Evolutionary conservation across 2,113 vertebrate genomes (phyloP).

Genomic region (Thymallus thymallus): DNA sequence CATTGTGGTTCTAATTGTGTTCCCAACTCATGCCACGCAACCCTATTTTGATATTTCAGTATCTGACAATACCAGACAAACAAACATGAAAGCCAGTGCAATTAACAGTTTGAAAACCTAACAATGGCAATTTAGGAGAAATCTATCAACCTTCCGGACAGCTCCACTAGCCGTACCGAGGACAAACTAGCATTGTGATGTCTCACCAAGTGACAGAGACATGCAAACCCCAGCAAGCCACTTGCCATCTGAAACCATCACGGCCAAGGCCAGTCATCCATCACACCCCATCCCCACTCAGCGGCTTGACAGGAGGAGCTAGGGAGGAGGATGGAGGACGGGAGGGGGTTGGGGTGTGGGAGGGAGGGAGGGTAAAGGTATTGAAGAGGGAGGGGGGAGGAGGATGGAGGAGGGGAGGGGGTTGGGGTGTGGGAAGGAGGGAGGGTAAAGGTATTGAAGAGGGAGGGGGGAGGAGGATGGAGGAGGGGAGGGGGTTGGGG

Average conservation of each 20-base stretch:
- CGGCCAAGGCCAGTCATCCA: not conserved
- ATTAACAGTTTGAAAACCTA: not conserved
- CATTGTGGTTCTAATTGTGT: too few relatives aligned
- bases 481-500: not conserved
- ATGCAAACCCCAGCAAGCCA: not conserved
- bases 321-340: constrained; percentile 29
- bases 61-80: not conserved
- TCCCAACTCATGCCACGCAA: too few relatives aligned
- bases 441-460: too few relatives aligned
- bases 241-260: not conserved
- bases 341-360: not conserved
- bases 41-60: too few relatives aligned
- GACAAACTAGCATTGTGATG: not conserved
- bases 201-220: not conserved
- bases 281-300: constrained; percentile 9
- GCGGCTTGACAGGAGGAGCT: not conserved
- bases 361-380: too few relatives aligned
- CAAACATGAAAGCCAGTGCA: not conserved
- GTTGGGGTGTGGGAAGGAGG: too few relatives aligned
- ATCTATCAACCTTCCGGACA: not conserved
- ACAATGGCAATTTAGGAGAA: not conserved
- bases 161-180: not conserved
- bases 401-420: too few relatives aligned
- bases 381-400: too few relatives aligned
- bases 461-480: too few relatives aligned